phyloP scores from a whole-genome alignment of 2,797 vertebrate genomes.

The Natrix natrix region DNA sequence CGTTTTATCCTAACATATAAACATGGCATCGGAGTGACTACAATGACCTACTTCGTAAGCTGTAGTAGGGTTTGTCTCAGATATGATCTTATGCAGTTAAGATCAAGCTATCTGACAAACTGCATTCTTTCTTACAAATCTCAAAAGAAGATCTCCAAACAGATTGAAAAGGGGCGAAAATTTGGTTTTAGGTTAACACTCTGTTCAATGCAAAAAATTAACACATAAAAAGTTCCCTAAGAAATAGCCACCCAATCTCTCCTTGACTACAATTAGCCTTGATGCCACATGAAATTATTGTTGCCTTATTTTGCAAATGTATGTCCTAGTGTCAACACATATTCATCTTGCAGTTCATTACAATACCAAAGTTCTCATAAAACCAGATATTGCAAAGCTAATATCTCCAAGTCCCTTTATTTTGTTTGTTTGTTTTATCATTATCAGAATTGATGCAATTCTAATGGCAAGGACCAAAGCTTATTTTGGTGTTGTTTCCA shows the following conservation, averaged over 20 bases:
- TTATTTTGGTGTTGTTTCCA: neutral
- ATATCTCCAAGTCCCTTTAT: neutral
- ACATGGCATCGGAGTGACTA: neutral
- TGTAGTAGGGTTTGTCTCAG: neutral
- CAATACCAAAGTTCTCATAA: neutral
- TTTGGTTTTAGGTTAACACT: neutral
- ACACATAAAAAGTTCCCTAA: neutral
- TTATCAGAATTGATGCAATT: neutral
- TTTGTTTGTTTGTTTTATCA: neutral
- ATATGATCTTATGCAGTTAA: neutral
- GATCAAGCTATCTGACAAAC: neutral
- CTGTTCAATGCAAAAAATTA: neutral
- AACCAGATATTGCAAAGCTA: neutral
- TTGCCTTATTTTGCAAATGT: neutral
- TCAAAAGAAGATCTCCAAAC: neutral
- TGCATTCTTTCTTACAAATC: neutral
- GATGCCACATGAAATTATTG: neutral
- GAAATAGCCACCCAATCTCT: neutral
- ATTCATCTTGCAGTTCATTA: neutral
- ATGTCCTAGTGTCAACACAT: neutral
- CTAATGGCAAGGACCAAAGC: neutral
- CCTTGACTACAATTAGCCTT: neutral
- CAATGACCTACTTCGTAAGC: neutral
- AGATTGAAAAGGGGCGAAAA: neutral
- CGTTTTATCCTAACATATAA: neutral